A percentile compares a stretch with the other conserved stretches of the same genome.
Conservation (phyloP, 2,113 vertebrate species). For the Aramus guarauna region DNA sequence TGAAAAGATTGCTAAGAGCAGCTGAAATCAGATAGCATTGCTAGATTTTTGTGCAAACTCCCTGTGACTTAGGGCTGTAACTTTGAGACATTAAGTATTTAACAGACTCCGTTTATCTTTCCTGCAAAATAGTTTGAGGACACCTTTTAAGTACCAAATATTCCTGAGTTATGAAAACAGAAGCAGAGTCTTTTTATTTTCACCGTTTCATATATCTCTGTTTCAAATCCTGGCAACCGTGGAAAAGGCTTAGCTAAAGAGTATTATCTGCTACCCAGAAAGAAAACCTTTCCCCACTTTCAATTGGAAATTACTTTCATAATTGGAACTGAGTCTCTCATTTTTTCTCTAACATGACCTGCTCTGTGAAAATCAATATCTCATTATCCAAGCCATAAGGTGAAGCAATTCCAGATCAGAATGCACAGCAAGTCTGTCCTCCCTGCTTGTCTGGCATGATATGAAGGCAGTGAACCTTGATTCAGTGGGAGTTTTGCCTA, state of each 20-base stretch:
- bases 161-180: neutral
- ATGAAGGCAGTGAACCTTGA: neutral
- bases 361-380: conserved; percentile 42
- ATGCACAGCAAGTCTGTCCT: neutral
- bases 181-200: neutral
- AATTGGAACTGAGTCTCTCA: conserved; percentile 12
- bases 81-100: neutral
- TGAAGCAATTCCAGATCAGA: neutral
- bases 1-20: conserved; percentile 2
- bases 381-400: conserved; percentile 23
- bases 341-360: neutral
- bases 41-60: neutral
- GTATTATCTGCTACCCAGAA: neutral
- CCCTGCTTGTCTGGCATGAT: neutral
- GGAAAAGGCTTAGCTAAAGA: neutral
- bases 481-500: neutral
- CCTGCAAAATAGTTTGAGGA: neutral
- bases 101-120: neutral
- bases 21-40: neutral
- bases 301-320: conserved; percentile 2
- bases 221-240: neutral
- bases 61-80: neutral
- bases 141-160: neutral
- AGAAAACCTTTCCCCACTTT: neutral
- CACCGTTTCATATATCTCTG: neutral